These are phyloP conservation scores for Brachionus sp. DNA, from an alignment of 1,140 invertebrate genomes.

Conservation along the genomic window DNA sequence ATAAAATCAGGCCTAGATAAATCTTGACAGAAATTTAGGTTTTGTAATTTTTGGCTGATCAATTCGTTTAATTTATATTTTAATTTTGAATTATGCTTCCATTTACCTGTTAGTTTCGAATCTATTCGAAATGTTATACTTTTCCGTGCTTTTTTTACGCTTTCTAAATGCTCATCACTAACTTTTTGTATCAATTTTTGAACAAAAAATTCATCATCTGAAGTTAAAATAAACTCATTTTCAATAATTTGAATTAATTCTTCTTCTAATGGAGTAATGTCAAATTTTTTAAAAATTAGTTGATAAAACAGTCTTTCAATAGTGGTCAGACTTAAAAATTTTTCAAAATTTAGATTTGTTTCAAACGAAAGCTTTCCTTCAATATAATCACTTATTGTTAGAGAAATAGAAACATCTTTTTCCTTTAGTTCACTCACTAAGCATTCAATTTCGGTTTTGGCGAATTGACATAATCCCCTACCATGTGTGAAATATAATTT, in stretches of 20 bases:
- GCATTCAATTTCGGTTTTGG: neutral
- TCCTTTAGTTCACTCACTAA: neutral
- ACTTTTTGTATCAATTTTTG: neutral
- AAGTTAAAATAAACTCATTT: neutral
- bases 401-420: neutral
- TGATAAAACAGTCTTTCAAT: conserved; percentile 8
- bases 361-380: conserved; percentile 14
- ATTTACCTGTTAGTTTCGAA: conserved; percentile 25
- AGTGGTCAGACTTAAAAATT: neutral
- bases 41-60: neutral
- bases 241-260: neutral
- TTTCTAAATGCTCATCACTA: neutral
- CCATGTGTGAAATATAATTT: conserved; percentile 15
- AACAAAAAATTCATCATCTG: neutral
- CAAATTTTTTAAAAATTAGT: conserved; percentile 7
- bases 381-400: neutral
- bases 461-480: neutral
- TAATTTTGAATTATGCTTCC: neutral
- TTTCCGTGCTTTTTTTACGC: neutral
- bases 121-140: neutral
- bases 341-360: neutral
- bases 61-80: conserved; percentile 2
- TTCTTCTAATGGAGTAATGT: neutral
- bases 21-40: neutral
- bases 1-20: neutral